These are phyloP conservation scores for Sclerodermus sp. DNA, from an alignment of 2,888 invertebrate genomes.

Conservation along the genomic window DNA sequence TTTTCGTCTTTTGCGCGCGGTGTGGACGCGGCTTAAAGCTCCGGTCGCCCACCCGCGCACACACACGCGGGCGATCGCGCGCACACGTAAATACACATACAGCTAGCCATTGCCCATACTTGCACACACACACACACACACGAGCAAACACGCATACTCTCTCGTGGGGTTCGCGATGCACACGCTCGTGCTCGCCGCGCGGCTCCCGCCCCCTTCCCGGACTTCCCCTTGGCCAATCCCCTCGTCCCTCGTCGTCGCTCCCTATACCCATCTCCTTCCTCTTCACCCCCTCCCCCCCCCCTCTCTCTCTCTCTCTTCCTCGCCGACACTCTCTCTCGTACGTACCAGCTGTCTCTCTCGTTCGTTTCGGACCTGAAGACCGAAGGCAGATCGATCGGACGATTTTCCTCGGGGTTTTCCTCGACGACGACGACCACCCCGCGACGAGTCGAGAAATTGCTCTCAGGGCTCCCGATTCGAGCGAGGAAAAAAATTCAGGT, in stretches of 20 bases:
- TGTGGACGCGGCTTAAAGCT: conserved; percentile 45
- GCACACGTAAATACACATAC: no score
- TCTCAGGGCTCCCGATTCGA: conserved; percentile 41
- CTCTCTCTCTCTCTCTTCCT: conserved; percentile 5
- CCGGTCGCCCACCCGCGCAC: conserved; percentile 49
- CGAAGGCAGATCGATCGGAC: conserved; percentile 57
- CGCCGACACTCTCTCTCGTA: background rate
- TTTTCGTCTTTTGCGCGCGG: conserved; percentile 1
- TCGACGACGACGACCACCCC: conserved; percentile 50
- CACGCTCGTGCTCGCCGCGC: conserved; percentile 37
- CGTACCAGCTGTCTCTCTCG: conserved; percentile 19
- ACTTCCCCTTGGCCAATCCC: conserved; percentile 9
- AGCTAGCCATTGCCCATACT: no score
- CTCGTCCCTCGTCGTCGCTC: conserved; percentile 15
- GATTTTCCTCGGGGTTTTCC: conserved; percentile 57
- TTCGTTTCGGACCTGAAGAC: conserved; percentile 54
- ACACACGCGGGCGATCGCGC: conserved; percentile 27
- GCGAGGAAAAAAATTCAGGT: conserved; percentile 39
- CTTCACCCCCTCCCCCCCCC: background rate
- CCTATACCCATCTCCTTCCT: conserved; percentile 11
- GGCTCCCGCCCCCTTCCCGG: conserved; percentile 2
- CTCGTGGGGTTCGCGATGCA: conserved; percentile 32
- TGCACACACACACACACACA: no score
- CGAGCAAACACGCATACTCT: no score
- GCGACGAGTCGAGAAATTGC: conserved; percentile 49